These are phyloP conservation scores for Apeira syringaria DNA, from an alignment of 2,888 invertebrate genomes.

Conservation along the genomic window DNA sequence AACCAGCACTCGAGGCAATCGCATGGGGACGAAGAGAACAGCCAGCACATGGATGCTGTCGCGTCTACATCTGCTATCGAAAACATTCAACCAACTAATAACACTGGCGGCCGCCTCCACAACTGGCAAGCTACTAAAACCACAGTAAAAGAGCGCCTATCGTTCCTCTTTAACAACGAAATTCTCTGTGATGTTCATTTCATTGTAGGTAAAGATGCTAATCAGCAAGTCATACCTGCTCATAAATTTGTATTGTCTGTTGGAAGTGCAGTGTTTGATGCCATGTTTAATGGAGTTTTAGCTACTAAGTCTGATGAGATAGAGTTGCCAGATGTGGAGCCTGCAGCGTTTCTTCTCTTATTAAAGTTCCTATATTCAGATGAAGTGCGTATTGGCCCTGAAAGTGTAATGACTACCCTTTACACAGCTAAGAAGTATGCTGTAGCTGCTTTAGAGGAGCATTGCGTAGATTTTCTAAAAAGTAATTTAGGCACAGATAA, in stretches of 20 bases:
- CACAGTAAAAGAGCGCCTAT: slow-evolving; percentile 89
- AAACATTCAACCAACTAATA: slow-evolving; percentile 67
- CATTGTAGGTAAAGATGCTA: slow-evolving; percentile 88
- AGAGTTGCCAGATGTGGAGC: slow-evolving; percentile 92
- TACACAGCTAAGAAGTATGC: slow-evolving; percentile 95
- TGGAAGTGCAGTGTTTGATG: slow-evolving; percentile 93
- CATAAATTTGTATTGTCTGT: slow-evolving; percentile 92
- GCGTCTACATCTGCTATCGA: slow-evolving; percentile 65
- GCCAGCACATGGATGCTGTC: slow-evolving; percentile 51
- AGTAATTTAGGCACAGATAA: slow-evolving; percentile 91
- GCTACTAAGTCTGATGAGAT: slow-evolving; percentile 88
- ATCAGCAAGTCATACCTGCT: slow-evolving; percentile 89
- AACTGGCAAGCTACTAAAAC: slow-evolving; percentile 91
- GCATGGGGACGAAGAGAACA: slow-evolving; percentile 60
- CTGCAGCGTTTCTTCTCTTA: slow-evolving; percentile 90
- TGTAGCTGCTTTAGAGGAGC: slow-evolving; percentile 91
- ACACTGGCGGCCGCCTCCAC: slow-evolving; percentile 75
- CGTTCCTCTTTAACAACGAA: slow-evolving; percentile 83
- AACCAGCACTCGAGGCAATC: slow-evolving; percentile 68
- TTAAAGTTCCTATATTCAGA: slow-evolving; percentile 90
- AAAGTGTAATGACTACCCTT: slow-evolving; percentile 93
- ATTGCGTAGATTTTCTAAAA: slow-evolving; percentile 91
- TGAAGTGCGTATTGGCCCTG: slow-evolving; percentile 92
- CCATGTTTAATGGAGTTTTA: slow-evolving; percentile 92
- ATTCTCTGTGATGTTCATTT: slow-evolving; percentile 88